phyloP scores from a whole-genome alignment of 2,797 vertebrate species.

The Loriculus beryllinus region DNA sequence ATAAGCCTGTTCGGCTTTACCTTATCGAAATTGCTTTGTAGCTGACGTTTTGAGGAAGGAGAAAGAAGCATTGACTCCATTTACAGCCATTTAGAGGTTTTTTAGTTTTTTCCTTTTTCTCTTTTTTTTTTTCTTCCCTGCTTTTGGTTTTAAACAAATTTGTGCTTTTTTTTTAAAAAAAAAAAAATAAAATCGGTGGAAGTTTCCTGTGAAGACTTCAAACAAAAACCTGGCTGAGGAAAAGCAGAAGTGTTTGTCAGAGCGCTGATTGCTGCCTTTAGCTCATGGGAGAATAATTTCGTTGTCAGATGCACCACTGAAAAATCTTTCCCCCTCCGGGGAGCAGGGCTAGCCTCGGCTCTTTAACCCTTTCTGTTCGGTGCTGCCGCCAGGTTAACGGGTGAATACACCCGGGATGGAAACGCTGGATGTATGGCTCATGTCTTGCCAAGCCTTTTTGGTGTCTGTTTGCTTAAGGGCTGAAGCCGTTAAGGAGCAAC shows the following conservation, averaged over 20 bases:
- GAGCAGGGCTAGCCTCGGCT: background rate
- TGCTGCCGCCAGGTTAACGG: background rate
- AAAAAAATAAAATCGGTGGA: background rate
- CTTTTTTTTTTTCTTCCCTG: background rate
- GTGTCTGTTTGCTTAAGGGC: background rate
- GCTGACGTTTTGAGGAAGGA: background rate
- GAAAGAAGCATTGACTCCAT: slow-evolving; percentile 13
- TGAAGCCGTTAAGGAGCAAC: background rate
- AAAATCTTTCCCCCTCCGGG: slow-evolving; percentile 35
- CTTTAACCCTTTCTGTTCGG: slow-evolving; percentile 39
- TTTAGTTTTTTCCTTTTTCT: too few relatives aligned
- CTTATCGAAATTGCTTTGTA: slow-evolving; percentile 20
- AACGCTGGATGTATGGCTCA: background rate
- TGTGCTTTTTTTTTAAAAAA: background rate
- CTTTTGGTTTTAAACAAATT: slow-evolving; percentile 55
- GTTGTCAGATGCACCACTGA: slow-evolving; percentile 58
- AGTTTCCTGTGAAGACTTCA: slow-evolving; percentile 50
- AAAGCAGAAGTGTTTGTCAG: slow-evolving; percentile 69
- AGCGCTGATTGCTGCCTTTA: slow-evolving; percentile 64
- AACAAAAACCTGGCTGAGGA: slow-evolving; percentile 55
- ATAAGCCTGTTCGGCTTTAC: background rate
- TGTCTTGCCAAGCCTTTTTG: background rate
- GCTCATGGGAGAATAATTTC: slow-evolving; percentile 68
- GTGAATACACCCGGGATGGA: background rate
- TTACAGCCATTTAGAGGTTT: background rate